phyloP scores from a whole-genome alignment of 2,113 vertebrate genomes.

The Hippotragus niger region DNA sequence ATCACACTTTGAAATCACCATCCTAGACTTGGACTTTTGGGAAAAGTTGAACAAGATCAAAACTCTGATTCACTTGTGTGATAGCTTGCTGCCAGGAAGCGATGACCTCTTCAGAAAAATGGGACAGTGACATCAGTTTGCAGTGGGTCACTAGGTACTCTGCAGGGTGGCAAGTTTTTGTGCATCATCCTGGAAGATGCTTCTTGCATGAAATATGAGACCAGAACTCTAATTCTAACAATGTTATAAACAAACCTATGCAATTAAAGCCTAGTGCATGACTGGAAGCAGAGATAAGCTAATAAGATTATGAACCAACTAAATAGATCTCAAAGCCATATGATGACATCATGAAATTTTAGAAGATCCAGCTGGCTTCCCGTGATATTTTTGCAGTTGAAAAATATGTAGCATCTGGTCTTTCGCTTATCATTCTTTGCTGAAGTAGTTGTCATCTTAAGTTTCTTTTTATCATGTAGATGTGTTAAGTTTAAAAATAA shows the following conservation, averaged over 20 bases:
- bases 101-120: constrained; percentile 49
- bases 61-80: constrained; percentile 64
- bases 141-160: constrained; percentile 48
- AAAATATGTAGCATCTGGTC: constrained; percentile 79
- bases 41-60: constrained; percentile 51
- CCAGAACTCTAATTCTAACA: constrained; percentile 47
- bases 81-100: constrained; percentile 66
- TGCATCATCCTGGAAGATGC: constrained; percentile 21
- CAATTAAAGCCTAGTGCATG: constrained; percentile 55
- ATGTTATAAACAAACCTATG: constrained; percentile 55
- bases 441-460: constrained; percentile 54
- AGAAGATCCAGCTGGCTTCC: constrained; percentile 80
- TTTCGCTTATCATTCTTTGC: constrained; percentile 77
- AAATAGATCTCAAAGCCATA: constrained; percentile 79
- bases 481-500: constrained; percentile 68
- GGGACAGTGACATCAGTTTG: constrained; percentile 63
- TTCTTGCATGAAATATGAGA: constrained; percentile 53
- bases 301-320: constrained; percentile 70
- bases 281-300: constrained; percentile 58
- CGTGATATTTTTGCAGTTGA: constrained; percentile 76
- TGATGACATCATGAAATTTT: constrained; percentile 79
- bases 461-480: constrained; percentile 74
- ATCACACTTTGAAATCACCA: constrained; percentile 36
- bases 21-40: constrained; percentile 69
- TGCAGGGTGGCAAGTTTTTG: constrained; percentile 24